Evolutionary conservation across 2,113 vertebrate genomes (phyloP).

Genomic region (Alosa alosa): DNA sequence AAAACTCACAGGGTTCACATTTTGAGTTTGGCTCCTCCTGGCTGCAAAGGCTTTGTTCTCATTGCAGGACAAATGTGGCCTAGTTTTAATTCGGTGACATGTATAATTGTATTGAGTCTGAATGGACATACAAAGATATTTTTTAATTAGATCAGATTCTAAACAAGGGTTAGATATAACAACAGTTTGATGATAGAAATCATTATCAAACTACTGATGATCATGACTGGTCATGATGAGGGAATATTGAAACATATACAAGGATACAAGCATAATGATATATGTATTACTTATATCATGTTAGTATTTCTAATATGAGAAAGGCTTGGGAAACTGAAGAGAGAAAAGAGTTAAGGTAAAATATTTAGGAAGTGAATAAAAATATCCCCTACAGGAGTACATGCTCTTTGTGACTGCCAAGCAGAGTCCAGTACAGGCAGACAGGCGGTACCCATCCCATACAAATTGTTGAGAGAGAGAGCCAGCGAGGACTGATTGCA

Average conservation of each 20-base stretch:
- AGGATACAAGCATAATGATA: not conserved
- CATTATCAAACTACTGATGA: not conserved
- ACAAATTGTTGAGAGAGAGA: constrained; percentile 79
- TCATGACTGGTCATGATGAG: not conserved
- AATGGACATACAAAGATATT: not conserved
- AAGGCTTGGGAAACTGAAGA: too few relatives aligned
- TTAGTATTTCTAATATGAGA: not conserved
- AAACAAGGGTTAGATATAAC: too few relatives aligned
- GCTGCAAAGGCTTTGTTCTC: not conserved
- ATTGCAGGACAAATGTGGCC: not conserved
- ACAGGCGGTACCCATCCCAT: constrained; percentile 76
- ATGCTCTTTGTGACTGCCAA: constrained; percentile 71
- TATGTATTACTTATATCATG: not conserved
- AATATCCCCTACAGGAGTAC: constrained; percentile 67
- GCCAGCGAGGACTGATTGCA: constrained; percentile 72
- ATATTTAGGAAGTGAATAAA: not conserved
- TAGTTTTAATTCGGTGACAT: not conserved
- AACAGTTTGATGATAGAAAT: not conserved
- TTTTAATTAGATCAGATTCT: not conserved
- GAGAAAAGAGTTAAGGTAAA: too few relatives aligned
- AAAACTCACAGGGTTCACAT: not conserved
- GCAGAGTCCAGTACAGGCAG: constrained; percentile 69
- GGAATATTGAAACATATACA: not conserved
- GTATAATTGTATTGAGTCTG: not conserved
- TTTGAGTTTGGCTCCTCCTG: not conserved